These are phyloP conservation scores for Trinectes maculatus DNA, from an alignment of 2,113 vertebrate genomes.

Conservation along the genomic window DNA sequence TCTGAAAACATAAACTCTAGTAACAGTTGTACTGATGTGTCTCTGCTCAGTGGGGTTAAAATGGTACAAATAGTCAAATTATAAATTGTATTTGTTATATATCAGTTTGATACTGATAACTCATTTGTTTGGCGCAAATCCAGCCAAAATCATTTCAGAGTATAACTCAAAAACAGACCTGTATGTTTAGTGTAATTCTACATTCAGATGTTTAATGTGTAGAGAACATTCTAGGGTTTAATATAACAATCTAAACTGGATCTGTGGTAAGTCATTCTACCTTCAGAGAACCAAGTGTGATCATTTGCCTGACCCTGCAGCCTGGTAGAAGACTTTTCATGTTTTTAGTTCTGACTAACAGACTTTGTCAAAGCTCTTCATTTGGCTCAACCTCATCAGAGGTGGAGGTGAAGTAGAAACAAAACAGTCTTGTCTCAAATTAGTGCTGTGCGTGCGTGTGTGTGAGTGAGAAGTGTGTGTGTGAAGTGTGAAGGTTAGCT, in stretches of 20 bases:
- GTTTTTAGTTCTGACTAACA: slow-evolving; percentile 21
- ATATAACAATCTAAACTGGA: too few relatives aligned
- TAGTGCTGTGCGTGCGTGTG: too few relatives aligned
- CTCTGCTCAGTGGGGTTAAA: too few relatives aligned
- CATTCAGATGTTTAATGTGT: not conserved
- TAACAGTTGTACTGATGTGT: too few relatives aligned
- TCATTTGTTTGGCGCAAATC: not conserved
- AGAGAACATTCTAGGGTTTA: not conserved
- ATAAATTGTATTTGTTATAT: not conserved
- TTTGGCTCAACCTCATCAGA: slow-evolving; percentile 5
- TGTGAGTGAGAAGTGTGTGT: too few relatives aligned
- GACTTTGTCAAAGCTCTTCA: slow-evolving; percentile 31
- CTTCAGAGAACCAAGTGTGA: slow-evolving; percentile 49
- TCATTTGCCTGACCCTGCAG: slow-evolving; percentile 68
- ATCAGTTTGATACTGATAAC: too few relatives aligned
- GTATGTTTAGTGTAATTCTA: not conserved
- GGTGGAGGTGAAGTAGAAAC: slow-evolving; percentile 24
- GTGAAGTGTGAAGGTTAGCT: too few relatives aligned
- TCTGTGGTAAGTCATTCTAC: not conserved
- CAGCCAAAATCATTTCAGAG: too few relatives aligned
- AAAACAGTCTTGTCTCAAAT: not conserved
- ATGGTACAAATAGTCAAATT: too few relatives aligned
- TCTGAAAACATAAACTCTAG: too few relatives aligned
- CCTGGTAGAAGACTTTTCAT: slow-evolving; percentile 22
- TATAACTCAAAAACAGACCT: not conserved